Evolutionary conservation across 2,113 vertebrate genomes (phyloP), one percentile per base, ranked within the genome.

Genomic region (Gopherus flavomarginatus): DNA sequence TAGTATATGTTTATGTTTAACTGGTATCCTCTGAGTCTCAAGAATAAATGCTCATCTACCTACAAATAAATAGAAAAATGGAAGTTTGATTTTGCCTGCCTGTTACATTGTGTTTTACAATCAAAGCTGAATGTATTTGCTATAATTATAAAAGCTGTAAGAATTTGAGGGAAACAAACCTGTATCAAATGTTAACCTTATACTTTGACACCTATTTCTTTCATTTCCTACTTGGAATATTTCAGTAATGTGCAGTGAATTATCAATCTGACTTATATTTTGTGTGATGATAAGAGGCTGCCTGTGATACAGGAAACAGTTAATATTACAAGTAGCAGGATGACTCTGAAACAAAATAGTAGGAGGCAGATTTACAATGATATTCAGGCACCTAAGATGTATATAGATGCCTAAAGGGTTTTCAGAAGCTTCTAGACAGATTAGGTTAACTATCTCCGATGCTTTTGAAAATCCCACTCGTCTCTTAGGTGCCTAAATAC

Each of bases 271-370:
- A n/a, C 17, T 82, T 96, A 88, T 62, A 86, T 94, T 97, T 88
- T 42, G 69, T 96, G 87, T 97, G 94, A 97, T 96, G 94, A 97
- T 75, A 96, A 90, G 95, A 91, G 50, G 94, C 95, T 96, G 53
- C 35, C 92, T 84, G 95, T 96, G 95, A 95, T 88, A 93, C 38
- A 53, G 94, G 91, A 95, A 95, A 96, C 93, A 96, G 93, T 90
- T 94, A 97, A 94, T 95, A 96, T 96, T 96, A 94, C 65, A 96
- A 49, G 8, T n/a, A n/a, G 65, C 35, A 38, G 65, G 38, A 17
- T 69, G 35, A 69, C 17, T 38, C 31, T 69, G 35, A 69, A 38
- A 69, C 35, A 69, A 69, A 69, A n/a, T 31, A 65, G 14, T 35
- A 65, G 62, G 31, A 35, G 62, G 62, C 7, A 38, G 65, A 69